Evolutionary conservation across 2,113 vertebrate species (phyloP).

Genomic region (Ivindomyrus marchei): DNA sequence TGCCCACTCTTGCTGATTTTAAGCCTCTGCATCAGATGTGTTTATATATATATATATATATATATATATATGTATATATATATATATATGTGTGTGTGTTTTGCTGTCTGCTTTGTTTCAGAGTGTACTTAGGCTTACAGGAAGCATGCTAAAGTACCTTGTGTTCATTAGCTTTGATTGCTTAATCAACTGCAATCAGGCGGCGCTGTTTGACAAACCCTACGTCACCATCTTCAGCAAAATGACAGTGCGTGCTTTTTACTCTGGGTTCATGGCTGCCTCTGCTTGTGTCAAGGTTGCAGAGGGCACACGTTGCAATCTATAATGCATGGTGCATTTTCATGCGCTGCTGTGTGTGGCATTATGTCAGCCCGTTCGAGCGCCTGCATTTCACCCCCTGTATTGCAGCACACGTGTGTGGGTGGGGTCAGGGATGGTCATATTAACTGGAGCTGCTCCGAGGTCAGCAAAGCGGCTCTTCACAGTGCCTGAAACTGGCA

Average conservation of each 20-base stretch:
- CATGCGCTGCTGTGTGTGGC: neutral
- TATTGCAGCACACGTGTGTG: neutral
- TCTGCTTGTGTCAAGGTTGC: neutral
- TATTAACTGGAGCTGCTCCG: neutral
- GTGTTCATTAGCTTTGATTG: neutral
- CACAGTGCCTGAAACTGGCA: neutral
- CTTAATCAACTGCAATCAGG: constrained; percentile 7
- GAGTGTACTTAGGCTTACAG: neutral
- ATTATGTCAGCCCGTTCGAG: neutral
- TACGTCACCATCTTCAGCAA: neutral
- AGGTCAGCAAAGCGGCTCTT: neutral
- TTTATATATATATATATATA: no score
- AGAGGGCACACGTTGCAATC: neutral
- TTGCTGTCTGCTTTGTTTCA: neutral
- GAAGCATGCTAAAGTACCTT: neutral
- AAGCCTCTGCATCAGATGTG: neutral
- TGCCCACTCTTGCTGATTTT: neutral
- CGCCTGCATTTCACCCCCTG: neutral
- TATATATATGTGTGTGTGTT: no score
- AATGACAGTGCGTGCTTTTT: neutral
- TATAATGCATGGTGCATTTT: neutral
- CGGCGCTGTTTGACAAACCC: neutral
- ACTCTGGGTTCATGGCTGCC: neutral
- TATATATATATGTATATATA: neutral
- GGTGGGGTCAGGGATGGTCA: neutral